Percentiles rank a stretch among this genome's conserved stretches.
phyloP scores from a whole-genome alignment of 2,797 vertebrate genomes.

The Galago senegalensis region DNA sequence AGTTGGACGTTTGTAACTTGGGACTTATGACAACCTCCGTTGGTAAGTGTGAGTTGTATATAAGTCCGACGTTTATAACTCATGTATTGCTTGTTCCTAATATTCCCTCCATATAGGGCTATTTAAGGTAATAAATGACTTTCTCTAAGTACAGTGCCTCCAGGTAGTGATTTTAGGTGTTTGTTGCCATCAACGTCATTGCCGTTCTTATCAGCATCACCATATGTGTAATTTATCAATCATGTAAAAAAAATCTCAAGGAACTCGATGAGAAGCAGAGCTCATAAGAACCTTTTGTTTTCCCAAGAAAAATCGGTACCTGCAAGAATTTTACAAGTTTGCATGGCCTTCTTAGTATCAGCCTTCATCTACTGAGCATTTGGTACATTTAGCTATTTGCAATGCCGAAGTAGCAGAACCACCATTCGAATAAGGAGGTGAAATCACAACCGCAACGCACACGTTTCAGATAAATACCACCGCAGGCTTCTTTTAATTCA shows the following conservation, averaged over 20 bases:
- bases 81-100: neutral
- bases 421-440: neutral
- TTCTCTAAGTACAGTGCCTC: neutral
- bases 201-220: neutral
- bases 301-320: neutral
- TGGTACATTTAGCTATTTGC: neutral
- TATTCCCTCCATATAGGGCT: neutral
- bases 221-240: neutral
- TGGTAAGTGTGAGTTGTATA: no score
- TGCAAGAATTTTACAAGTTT: neutral
- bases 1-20: no score
- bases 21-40: no score
- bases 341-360: neutral
- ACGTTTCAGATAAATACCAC: conserved; percentile 26
- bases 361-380: neutral
- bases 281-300: neutral
- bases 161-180: neutral
- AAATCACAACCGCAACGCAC: conserved; percentile 31
- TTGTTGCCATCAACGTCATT: neutral
- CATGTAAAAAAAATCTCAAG: neutral
- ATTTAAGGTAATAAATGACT: neutral
- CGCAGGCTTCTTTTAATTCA: neutral
- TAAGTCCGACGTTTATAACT: no score
- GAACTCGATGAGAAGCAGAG: neutral
- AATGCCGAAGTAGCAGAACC: conserved; percentile 12